Evolutionary conservation across 2,888 invertebrate genomes (phyloP).

Genomic region (Panopea generosa): DNA sequence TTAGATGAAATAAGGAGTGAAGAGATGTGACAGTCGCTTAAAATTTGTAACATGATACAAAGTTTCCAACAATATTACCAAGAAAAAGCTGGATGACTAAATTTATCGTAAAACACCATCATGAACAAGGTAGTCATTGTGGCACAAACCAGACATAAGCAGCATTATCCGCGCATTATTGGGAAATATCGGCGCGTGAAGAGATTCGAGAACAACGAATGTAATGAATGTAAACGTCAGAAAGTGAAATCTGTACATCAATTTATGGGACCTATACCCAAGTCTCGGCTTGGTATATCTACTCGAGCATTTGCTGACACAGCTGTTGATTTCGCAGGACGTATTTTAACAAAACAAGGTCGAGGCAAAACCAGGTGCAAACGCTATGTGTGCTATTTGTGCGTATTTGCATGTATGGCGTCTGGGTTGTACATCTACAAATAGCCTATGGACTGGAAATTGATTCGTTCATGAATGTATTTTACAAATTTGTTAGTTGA

Average conservation of each 20-base stretch:
- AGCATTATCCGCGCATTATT: constrained; percentile 40
- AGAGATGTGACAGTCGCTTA: constrained; percentile 36
- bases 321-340: constrained; percentile 50
- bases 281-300: constrained; percentile 12
- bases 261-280: constrained; percentile 51
- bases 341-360: constrained; percentile 51
- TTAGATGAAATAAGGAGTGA: constrained; percentile 31
- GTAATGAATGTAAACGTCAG: constrained; percentile 25
- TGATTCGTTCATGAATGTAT: constrained; percentile 55
- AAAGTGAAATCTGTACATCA: constrained; percentile 36
- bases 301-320: constrained; percentile 34
- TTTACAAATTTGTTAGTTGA: constrained; percentile 42
- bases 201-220: constrained; percentile 43
- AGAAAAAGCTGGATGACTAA: constrained; percentile 40
- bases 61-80: constrained; percentile 54
- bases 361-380: constrained; percentile 45
- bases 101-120: constrained; percentile 49
- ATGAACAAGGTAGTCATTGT: constrained; percentile 35
- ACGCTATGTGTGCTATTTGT: constrained; percentile 56
- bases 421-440: constrained; percentile 59
- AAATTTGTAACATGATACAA: constrained; percentile 33
- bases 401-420: constrained; percentile 60
- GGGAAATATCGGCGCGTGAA: constrained; percentile 54
- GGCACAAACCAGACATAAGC: constrained; percentile 51
- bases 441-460: constrained; percentile 51